Evolutionary conservation across 2,113 vertebrate species (phyloP).

Genomic region (Tenebrosternarchus preto): DNA sequence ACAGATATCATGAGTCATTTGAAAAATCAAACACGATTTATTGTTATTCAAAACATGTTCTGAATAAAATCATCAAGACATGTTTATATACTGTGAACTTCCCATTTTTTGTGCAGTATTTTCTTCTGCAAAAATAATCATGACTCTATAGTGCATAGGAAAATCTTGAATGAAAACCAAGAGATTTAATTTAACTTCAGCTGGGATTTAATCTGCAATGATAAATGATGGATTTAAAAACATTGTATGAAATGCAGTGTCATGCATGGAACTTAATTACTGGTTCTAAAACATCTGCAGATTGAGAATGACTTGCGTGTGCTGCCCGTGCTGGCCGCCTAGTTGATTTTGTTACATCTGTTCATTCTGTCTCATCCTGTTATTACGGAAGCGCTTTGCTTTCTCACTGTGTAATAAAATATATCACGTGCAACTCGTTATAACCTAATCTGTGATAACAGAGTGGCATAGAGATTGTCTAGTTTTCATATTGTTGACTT

Average conservation of each 20-base stretch:
- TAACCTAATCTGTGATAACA: too few relatives aligned
- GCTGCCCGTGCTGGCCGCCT: not conserved
- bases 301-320: not conserved
- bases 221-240: not conserved
- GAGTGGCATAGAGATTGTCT: too few relatives aligned
- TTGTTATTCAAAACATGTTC: too few relatives aligned
- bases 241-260: not conserved
- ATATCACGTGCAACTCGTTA: not conserved
- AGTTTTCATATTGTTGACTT: too few relatives aligned
- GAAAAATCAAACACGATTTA: not conserved
- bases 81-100: too few relatives aligned
- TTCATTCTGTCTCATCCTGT: too few relatives aligned
- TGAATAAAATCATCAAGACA: too few relatives aligned
- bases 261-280: not conserved
- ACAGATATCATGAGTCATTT: not conserved
- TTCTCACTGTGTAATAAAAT: not conserved
- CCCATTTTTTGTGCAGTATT: too few relatives aligned
- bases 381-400: too few relatives aligned
- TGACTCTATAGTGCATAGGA: not conserved
- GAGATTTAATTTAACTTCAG: too few relatives aligned
- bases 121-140: not conserved
- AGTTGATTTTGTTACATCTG: not conserved
- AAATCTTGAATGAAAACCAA: too few relatives aligned
- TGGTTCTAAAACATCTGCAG: slow-evolving; percentile 8
- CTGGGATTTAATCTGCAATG: too few relatives aligned